Evolutionary conservation across 2,113 vertebrate species (phyloP).

Genomic region (Ploceus nigricollis): DNA sequence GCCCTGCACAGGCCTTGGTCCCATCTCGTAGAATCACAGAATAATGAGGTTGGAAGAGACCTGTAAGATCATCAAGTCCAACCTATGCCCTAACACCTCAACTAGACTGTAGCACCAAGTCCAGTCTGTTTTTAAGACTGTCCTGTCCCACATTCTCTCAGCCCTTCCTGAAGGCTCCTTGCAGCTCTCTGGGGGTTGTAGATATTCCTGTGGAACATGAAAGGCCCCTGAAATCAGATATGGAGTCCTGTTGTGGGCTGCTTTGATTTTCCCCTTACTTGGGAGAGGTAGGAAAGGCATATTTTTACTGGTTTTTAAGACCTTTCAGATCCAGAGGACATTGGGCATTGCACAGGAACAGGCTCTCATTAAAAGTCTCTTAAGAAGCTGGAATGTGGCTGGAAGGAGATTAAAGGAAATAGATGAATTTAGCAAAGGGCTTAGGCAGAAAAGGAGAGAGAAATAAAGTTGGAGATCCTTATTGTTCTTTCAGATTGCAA

Average conservation of each 20-base stretch:
- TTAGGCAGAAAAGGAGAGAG: conserved; percentile 40
- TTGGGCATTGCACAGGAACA: conserved; percentile 44
- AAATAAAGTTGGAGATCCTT: conserved; percentile 48
- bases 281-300: conserved; percentile 32
- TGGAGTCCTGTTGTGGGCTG: neutral
- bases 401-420: conserved; percentile 69
- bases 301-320: conserved; percentile 37
- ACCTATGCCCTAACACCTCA: too few relatives aligned
- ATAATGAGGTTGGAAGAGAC: too few relatives aligned
- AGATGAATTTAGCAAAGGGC: conserved; percentile 48
- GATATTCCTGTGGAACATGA: conserved; percentile 35
- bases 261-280: conserved; percentile 26
- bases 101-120: too few relatives aligned
- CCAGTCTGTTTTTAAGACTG: too few relatives aligned
- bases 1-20: neutral
- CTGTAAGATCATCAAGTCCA: too few relatives aligned
- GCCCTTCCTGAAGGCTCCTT: neutral
- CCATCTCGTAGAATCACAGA: too few relatives aligned
- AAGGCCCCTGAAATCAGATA: conserved; percentile 56
- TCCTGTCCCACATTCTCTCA: neutral
- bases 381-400: conserved; percentile 66
- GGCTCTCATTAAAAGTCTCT: conserved; percentile 64
- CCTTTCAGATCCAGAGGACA: conserved; percentile 43
- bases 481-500: conserved; percentile 45
- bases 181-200: neutral